Percentiles rank a stretch among this genome's conserved stretches.
These are phyloP conservation scores for Pelobates cultripes DNA, from an alignment of 2,797 vertebrate genomes.

Conservation along the genomic window DNA sequence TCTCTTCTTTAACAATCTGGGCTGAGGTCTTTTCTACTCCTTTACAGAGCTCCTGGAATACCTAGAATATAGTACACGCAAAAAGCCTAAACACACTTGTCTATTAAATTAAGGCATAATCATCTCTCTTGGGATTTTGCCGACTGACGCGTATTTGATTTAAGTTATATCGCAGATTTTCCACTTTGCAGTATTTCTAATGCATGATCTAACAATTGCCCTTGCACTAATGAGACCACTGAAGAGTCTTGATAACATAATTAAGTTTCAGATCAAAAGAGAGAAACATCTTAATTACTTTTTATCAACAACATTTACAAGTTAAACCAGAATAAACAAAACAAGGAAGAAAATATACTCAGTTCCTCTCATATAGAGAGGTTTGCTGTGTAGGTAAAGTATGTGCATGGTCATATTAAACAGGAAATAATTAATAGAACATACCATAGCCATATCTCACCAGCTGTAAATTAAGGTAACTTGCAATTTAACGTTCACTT, in stretches of 20 bases:
- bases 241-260: slow-evolving; percentile 42
- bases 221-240: slow-evolving; percentile 42
- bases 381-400: no score
- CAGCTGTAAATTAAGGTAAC: no score
- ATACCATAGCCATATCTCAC: no score
- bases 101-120: slow-evolving; percentile 17
- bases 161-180: slow-evolving; percentile 43
- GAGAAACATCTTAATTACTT: slow-evolving; percentile 39
- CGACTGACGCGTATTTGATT: slow-evolving; percentile 33
- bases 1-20: slow-evolving; percentile 83
- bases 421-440: no score
- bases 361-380: no score
- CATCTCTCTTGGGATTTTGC: slow-evolving; percentile 18
- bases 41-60: slow-evolving; percentile 88
- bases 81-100: slow-evolving; percentile 20
- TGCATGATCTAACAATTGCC: slow-evolving; percentile 47
- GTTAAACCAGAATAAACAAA: slow-evolving; percentile 10
- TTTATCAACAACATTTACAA: slow-evolving; percentile 27
- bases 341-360: background rate
- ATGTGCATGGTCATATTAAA: no score
- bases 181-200: slow-evolving; percentile 39
- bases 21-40: slow-evolving; percentile 75
- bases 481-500: no score
- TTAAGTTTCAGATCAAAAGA: slow-evolving; percentile 43
- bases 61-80: slow-evolving; percentile 69